A percentile compares a stretch with the other conserved stretches of the same genome.
Conservation (phyloP, 2,888 invertebrate genomes). For the Erynnis tages region DNA sequence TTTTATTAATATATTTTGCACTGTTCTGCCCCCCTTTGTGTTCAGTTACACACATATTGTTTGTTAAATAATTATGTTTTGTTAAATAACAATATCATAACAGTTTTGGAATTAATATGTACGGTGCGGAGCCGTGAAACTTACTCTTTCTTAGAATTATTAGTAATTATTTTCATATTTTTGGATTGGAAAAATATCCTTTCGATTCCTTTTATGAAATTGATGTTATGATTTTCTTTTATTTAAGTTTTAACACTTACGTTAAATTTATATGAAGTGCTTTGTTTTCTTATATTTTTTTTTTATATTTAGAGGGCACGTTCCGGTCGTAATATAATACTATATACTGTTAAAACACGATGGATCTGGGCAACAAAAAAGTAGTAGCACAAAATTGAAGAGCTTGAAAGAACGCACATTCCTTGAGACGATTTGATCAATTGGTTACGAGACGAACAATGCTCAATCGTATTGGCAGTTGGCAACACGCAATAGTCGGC, state of each 20-base stretch:
- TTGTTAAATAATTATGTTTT: conserved; percentile 10
- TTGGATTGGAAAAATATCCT: neutral
- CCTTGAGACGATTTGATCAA: conserved; percentile 25
- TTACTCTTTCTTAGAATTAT: neutral
- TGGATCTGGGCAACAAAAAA: conserved; percentile 33
- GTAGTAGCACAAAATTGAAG: conserved; percentile 37
- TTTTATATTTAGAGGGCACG: conserved; percentile 34
- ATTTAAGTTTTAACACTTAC: conserved; percentile 1
- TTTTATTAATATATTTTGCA: conserved; percentile 32
- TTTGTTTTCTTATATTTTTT: conserved; percentile 11
- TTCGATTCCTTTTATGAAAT: neutral
- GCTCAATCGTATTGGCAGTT: conserved; percentile 7
- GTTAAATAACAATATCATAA: neutral
- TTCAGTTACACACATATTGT: conserved; percentile 29
- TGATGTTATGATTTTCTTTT: neutral
- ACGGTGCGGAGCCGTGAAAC: conserved; percentile 36
- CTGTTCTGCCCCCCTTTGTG: conserved; percentile 30
- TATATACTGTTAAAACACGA: conserved; percentile 35
- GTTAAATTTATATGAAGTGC: conserved; percentile 22
- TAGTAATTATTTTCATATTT: neutral
- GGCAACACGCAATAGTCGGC: conserved; percentile 31
- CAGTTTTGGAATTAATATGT: conserved; percentile 3
- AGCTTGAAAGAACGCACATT: conserved; percentile 34
- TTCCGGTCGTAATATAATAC: conserved; percentile 28
- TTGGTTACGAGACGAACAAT: conserved; percentile 26